These are phyloP conservation scores for Stenotaenia linearis DNA, from an alignment of 2,888 invertebrate genomes.

Conservation along the genomic window DNA sequence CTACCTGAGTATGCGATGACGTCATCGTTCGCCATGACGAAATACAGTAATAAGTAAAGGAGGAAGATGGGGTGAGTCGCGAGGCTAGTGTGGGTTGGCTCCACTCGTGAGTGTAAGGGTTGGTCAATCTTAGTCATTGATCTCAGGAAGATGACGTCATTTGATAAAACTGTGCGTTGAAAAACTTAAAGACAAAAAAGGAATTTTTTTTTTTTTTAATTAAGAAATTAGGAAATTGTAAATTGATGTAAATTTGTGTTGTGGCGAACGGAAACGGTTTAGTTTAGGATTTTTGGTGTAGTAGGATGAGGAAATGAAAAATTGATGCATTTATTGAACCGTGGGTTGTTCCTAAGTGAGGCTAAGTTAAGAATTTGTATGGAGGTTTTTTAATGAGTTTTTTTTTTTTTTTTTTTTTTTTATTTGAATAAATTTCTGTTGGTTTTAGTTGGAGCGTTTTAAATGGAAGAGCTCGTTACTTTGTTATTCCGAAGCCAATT, in stretches of 20 bases:
- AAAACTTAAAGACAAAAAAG: not conserved
- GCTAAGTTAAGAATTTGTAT: not conserved
- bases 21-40: not conserved
- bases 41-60: not conserved
- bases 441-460: too few species aligned
- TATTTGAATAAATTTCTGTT: too few species aligned
- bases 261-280: not conserved
- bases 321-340: slow-evolving; percentile 26
- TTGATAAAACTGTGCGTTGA: not conserved
- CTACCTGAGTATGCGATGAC: not conserved
- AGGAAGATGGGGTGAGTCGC: not conserved
- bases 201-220: not conserved
- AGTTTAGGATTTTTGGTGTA: not conserved
- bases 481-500: not conserved
- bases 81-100: slow-evolving; percentile 1
- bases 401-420: not conserved
- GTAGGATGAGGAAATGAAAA: slow-evolving; percentile 15
- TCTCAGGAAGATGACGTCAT: not conserved
- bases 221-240: not conserved
- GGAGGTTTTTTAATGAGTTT: slow-evolving; percentile 4
- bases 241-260: not conserved
- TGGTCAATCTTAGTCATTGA: not conserved
- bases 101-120: not conserved
- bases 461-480: not conserved
- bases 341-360: slow-evolving; percentile 15